Base-by-base conservation (phyloP, 2,113 vertebrate genomes). In the Camelus dromedarius region DNA sequence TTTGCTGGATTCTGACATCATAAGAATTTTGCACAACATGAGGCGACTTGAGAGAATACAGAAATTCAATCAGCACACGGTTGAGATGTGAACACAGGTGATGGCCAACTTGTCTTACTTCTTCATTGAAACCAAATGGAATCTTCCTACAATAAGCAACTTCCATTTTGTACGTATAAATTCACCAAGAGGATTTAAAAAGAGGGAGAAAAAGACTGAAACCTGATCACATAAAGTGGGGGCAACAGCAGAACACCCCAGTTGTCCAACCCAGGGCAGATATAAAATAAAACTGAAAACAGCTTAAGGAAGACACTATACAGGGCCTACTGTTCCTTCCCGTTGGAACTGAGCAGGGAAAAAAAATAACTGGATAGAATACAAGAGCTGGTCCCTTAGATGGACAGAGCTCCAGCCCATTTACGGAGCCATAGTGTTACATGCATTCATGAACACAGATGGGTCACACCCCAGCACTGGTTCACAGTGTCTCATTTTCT, bases 1-100 rank as follows among this genome's bases (percentile, higher is more conserved):
- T 42, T 98, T 97, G 97, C 75, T 80, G 48, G 42, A 92, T 96
- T 97, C 94, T 95, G 95, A 96, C 92, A 96, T 96, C 72, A 72
- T 86, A 96, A 96, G 50, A 83, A 58, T 89, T 97, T 96, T 56
- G 3, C 54, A 42, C 38, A 42, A 95, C 28, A 84, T 52, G 15
- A 94, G 84, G 32, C 82, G 62, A 52, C 90, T 95, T 93, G 3
- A 28, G 87, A 73, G 93, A 97, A 82, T 95, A 81, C 7, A 98
- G 79, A 69, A 84, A 95, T 97, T 96, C 70, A 92, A 77, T 96
- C 67, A 28, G 42, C 35, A n/a, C 26, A 42, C 15, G 46, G 24
- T 20, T 82, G 84, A 95, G 84, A 3, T 32, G 10, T 2, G 12
- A 28, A 85, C 16, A 56, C 13, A 22, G 1, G 6, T 64, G 16